Conservation (phyloP, 2,113 vertebrate genomes). For the Dermatemys mawii region DNA sequence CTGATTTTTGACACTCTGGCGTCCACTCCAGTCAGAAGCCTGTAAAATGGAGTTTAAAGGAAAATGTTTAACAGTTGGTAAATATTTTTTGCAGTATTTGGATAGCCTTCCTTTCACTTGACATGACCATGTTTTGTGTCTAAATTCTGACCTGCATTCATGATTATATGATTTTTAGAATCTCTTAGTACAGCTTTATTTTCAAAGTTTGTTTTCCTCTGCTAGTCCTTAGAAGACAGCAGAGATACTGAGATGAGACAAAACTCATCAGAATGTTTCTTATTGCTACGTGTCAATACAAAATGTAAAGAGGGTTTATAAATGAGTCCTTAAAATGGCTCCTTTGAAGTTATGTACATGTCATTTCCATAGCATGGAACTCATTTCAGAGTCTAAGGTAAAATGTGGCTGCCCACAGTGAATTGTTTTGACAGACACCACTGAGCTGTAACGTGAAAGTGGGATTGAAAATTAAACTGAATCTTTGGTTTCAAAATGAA, state of each 20-base stretch:
- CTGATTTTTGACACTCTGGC: not conserved
- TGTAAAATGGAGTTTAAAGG: slow-evolving; percentile 8
- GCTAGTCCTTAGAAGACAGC: not conserved
- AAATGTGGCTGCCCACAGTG: no score
- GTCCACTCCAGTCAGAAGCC: not conserved
- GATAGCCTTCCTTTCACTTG: slow-evolving; percentile 28
- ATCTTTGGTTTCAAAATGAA: not conserved
- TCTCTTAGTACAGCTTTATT: not conserved
- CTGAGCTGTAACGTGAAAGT: not conserved
- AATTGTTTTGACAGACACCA: not conserved
- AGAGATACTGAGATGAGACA: not conserved
- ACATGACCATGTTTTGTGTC: slow-evolving; percentile 13
- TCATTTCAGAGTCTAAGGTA: not conserved
- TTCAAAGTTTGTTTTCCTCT: not conserved
- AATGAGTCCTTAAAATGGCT: not conserved
- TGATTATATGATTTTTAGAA: slow-evolving; percentile 47
- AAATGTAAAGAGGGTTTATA: not conserved
- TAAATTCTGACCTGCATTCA: slow-evolving; percentile 12
- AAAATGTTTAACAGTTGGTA: not conserved
- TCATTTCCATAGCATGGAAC: not conserved
- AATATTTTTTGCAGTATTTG: not conserved
- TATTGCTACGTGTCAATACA: not conserved
- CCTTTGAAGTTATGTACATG: not conserved
- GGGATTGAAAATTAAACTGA: not conserved
- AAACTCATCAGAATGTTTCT: not conserved